These are phyloP conservation scores for Melangyna quadrimaculata DNA, from an alignment of 2,888 invertebrate species.

Conservation along the genomic window DNA sequence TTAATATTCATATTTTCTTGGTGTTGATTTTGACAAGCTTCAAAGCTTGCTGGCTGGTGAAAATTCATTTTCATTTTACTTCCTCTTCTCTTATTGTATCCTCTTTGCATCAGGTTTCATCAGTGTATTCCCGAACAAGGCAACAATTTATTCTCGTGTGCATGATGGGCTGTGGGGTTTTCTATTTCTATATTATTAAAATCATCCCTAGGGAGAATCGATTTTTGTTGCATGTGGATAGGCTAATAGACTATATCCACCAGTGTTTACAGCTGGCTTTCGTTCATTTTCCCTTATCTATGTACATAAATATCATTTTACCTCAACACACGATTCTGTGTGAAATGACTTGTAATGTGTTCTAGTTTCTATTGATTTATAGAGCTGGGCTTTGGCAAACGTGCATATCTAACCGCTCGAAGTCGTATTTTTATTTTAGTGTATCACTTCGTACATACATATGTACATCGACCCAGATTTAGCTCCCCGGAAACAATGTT, in stretches of 20 bases:
- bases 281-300: neutral
- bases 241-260: neutral
- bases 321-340: constrained; percentile 6
- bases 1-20: neutral
- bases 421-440: constrained; percentile 49
- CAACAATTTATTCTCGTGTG: neutral
- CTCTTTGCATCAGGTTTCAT: neutral
- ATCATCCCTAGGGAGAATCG: constrained; percentile 49
- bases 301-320: neutral
- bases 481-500: constrained; percentile 61
- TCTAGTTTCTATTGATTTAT: constrained; percentile 63
- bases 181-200: constrained; percentile 25
- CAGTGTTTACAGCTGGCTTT: neutral
- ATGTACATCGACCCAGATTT: constrained; percentile 55
- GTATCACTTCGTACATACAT: constrained; percentile 39
- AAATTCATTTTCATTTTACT: constrained; percentile 11
- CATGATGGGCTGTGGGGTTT: neutral
- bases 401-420: constrained; percentile 11
- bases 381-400: constrained; percentile 45
- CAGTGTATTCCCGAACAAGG: neutral
- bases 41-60: neutral
- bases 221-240: constrained; percentile 33
- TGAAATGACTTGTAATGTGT: constrained; percentile 1
- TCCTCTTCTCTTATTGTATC: neutral
- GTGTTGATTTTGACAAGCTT: neutral